These are phyloP conservation scores for Bovichtus variegatus DNA, from an alignment of 2,797 vertebrate genomes.

Conservation along the genomic window DNA sequence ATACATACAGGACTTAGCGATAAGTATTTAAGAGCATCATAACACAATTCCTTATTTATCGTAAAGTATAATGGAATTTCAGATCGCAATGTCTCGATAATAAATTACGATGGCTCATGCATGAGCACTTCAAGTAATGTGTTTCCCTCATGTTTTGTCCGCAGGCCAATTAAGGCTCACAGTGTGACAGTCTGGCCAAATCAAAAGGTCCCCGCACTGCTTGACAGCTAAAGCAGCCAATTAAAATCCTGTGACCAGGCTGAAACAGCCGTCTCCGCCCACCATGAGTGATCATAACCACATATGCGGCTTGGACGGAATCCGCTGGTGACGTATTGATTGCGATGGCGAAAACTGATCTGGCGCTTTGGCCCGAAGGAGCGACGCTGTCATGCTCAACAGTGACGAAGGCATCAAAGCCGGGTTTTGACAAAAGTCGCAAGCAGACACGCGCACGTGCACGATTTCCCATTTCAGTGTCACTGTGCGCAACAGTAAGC, in stretches of 20 bases:
- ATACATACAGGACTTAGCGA: slow-evolving; percentile 25
- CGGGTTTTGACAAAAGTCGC: slow-evolving; percentile 9
- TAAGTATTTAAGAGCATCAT: slow-evolving; percentile 50
- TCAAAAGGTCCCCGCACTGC: slow-evolving; percentile 62
- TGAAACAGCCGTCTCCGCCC: slow-evolving; percentile 41
- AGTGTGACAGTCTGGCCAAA: slow-evolving; percentile 54
- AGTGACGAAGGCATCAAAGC: slow-evolving; percentile 33
- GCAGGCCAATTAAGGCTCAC: slow-evolving; percentile 65
- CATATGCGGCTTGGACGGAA: slow-evolving; percentile 29
- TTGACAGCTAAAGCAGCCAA: slow-evolving; percentile 60
- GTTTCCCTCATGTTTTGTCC: slow-evolving; percentile 60
- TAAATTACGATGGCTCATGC: slow-evolving; percentile 57
- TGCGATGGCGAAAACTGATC: slow-evolving; percentile 33
- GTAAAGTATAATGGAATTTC: slow-evolving; percentile 71
- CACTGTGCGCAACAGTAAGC: slow-evolving; percentile 42
- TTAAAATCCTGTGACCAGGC: slow-evolving; percentile 48
- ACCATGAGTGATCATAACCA: slow-evolving; percentile 55
- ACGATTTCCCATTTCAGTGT: slow-evolving; percentile 34
- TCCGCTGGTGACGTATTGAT: slow-evolving; percentile 54
- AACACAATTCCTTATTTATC: slow-evolving; percentile 57
- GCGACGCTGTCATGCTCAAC: neutral
- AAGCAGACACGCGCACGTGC: neutral
- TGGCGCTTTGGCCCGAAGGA: neutral
- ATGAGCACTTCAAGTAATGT: slow-evolving; percentile 61
- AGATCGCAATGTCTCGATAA: slow-evolving; percentile 51